Evolutionary conservation across 2,888 invertebrate species (phyloP).

Genomic region (Caenorhabditis sp.): DNA sequence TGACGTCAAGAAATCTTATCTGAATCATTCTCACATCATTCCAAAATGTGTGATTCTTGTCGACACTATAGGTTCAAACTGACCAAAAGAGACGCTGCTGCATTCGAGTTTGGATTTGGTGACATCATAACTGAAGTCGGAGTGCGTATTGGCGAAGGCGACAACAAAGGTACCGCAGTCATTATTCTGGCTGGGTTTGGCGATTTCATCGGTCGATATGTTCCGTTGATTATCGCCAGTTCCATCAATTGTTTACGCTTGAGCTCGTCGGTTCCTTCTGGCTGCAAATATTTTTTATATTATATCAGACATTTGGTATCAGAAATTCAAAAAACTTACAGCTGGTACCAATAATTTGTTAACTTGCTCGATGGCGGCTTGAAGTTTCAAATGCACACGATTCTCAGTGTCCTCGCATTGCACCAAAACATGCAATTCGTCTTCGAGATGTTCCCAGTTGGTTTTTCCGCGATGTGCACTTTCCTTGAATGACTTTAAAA

Average conservation of each 20-base stretch:
- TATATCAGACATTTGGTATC: too few species aligned
- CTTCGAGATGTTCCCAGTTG: constrained; percentile 99
- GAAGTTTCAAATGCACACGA: constrained; percentile 90
- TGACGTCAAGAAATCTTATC: too few species aligned
- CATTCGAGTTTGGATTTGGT: constrained; percentile 2
- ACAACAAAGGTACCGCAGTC: constrained; percentile 44
- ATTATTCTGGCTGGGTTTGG: constrained; percentile 37
- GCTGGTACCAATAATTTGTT: constrained; percentile 96
- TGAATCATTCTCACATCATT: too few species aligned
- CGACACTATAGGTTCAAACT: too few species aligned
- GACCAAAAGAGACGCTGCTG: constrained; percentile 24
- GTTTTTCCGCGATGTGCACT: constrained; percentile 98
- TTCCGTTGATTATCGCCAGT: constrained; percentile 98
- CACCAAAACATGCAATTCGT: constrained; percentile 90
- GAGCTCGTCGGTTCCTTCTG: constrained; percentile 98
- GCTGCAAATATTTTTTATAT: constrained; percentile 80
- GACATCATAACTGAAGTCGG: constrained; percentile 28
- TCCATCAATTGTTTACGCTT: constrained; percentile 99
- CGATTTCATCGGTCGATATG: constrained; percentile 79
- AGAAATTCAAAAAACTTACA: constrained; percentile 72
- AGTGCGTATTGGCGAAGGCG: constrained; percentile 36
- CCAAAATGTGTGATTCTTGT: too few species aligned
- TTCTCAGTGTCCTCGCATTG: constrained; percentile 95
- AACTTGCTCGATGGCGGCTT: constrained; percentile 95
- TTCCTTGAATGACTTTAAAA: constrained; percentile 79